Percentiles rank a stretch among this genome's conserved stretches.
Conservation (phyloP, 1,140 invertebrate species). For the Atopsyche davidsoni region DNA sequence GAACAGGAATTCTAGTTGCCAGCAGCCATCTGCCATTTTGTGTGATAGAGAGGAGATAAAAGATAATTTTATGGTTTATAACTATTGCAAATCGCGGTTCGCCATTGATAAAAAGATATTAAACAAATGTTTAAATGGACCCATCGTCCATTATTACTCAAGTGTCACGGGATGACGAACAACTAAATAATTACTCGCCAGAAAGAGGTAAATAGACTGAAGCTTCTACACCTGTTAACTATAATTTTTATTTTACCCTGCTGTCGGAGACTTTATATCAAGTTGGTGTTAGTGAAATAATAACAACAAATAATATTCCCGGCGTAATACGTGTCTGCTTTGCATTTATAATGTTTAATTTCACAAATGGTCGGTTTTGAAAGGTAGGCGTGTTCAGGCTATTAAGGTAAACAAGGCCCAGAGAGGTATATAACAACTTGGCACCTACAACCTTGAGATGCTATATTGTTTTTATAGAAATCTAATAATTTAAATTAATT, state of each 20-base stretch:
- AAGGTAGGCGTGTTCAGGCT: conserved; percentile 26
- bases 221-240: conserved; percentile 49
- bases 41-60: conserved; percentile 50
- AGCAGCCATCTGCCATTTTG: conserved; percentile 46
- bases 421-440: conserved; percentile 39
- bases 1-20: conserved; percentile 44
- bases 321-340: conserved; percentile 32
- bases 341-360: conserved; percentile 15
- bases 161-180: conserved; percentile 93
- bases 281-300: conserved; percentile 33
- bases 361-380: conserved; percentile 6
- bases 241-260: conserved; percentile 14
- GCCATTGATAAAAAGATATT: conserved; percentile 46
- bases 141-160: conserved; percentile 97
- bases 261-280: conserved; percentile 20
- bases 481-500: conserved; percentile 11
- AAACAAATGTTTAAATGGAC: conserved; percentile 73
- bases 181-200: conserved; percentile 82
- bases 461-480: conserved; percentile 33
- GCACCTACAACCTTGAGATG: conserved; percentile 43
- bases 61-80: conserved; percentile 51
- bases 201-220: conserved; percentile 78
- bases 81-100: conserved; percentile 44
- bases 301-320: conserved; percentile 32
- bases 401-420: conserved; percentile 44